Conservation (phyloP, 2,888 invertebrate genomes). For the Chirona hameri region DNA sequence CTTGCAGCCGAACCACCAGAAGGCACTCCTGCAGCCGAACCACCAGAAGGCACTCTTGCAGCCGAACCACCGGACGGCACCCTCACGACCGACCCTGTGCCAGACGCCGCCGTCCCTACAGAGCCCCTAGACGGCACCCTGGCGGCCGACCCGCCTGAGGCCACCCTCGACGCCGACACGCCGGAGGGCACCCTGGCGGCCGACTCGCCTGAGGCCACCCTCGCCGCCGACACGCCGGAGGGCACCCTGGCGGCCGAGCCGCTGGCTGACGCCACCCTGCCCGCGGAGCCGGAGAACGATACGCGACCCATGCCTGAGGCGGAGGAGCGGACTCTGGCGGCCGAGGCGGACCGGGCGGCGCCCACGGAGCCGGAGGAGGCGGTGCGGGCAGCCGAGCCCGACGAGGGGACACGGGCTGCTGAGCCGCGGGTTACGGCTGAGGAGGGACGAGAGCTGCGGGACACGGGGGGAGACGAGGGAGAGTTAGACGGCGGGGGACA, state of each 20-base stretch:
- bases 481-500: no score
- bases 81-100: neutral
- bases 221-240: neutral
- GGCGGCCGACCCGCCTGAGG: neutral
- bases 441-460: neutral
- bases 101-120: neutral
- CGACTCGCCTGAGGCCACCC: neutral
- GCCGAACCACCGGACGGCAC: neutral
- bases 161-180: neutral
- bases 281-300: neutral
- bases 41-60: neutral
- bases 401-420: neutral
- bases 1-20: neutral
- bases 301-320: neutral
- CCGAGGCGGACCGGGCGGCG: neutral
- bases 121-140: neutral
- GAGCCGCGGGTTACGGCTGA: neutral
- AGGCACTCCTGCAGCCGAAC: neutral
- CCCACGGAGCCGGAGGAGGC: neutral
- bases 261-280: neutral
- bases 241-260: neutral
- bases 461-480: no score
- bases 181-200: neutral
- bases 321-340: neutral
- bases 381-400: neutral